A percentile compares a stretch with the other conserved stretches of the same genome.
These are phyloP conservation scores for Epistrophella euchroma DNA, from an alignment of 2,888 invertebrate genomes.

Conservation along the genomic window DNA sequence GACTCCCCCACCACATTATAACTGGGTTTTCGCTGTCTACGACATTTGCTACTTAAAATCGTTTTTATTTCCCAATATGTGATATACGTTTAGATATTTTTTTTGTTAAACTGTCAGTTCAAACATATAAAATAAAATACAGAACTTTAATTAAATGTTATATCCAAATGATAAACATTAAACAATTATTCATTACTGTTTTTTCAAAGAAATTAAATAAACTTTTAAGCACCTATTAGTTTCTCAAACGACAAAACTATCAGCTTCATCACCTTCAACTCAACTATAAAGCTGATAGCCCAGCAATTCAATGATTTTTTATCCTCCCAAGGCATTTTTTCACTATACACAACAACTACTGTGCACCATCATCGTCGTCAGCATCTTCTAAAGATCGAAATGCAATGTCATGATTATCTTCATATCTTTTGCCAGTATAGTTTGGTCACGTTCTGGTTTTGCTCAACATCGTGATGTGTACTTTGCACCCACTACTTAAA, in stretches of 20 bases:
- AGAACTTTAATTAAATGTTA: not conserved
- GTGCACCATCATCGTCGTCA: slow-evolving; percentile 2
- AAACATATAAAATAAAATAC: no score
- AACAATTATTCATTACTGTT: not conserved
- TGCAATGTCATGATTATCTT: slow-evolving; percentile 41
- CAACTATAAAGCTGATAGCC: not conserved
- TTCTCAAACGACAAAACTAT: not conserved
- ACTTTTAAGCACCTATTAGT: not conserved
- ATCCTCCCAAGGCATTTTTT: not conserved
- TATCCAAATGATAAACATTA: not conserved
- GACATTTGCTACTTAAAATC: no score
- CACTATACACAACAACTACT: not conserved
- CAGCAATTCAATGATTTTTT: not conserved
- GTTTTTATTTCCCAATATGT: no score
- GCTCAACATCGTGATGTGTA: slow-evolving; percentile 46
- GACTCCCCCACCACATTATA: no score
- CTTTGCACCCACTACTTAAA: slow-evolving; percentile 30
- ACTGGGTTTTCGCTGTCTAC: no score
- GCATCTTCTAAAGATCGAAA: not conserved
- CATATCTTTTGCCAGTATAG: slow-evolving; percentile 15
- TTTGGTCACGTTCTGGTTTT: slow-evolving; percentile 51
- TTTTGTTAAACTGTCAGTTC: no score
- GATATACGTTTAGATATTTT: no score
- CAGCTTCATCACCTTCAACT: not conserved
- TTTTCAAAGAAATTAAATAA: not conserved